Evolutionary conservation across 2,113 vertebrate genomes (phyloP).

Genomic region (Microcebus murinus): DNA sequence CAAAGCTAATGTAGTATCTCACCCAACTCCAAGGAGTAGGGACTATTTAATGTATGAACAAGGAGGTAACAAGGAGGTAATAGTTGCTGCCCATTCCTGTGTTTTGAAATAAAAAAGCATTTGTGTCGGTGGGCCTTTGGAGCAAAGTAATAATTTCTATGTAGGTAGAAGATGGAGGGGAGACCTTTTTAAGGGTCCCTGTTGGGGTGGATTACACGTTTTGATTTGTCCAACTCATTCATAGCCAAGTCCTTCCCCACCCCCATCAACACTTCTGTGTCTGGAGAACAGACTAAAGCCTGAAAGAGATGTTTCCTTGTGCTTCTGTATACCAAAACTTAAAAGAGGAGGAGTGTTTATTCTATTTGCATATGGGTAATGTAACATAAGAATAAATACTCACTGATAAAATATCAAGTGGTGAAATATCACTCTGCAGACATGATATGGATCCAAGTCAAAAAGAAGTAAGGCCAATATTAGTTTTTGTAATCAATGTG

Average conservation of each 20-base stretch:
- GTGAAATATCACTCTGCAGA: not conserved
- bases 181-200: not conserved
- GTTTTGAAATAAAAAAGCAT: not conserved
- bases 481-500: conserved; percentile 1
- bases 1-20: not conserved
- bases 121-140: not conserved
- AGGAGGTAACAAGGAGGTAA: not conserved
- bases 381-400: not conserved
- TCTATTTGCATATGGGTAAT: conserved; percentile 26
- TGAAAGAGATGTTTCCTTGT: not conserved
- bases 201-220: not conserved
- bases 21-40: not conserved
- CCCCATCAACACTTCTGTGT: not conserved
- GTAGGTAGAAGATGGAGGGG: not conserved
- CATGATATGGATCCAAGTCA: not conserved
- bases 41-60: not conserved
- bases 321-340: not conserved
- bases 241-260: not conserved
- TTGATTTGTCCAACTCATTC: conserved; percentile 4
- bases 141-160: not conserved
- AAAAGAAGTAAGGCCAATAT: not conserved
- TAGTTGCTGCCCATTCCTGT: not conserved
- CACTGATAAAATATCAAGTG: not conserved
- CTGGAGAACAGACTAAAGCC: not conserved
- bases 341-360: not conserved